Evolutionary conservation across 2,888 invertebrate genomes (phyloP), one percentile per base, ranked within the genome.

Genomic region (Altica lythri): DNA sequence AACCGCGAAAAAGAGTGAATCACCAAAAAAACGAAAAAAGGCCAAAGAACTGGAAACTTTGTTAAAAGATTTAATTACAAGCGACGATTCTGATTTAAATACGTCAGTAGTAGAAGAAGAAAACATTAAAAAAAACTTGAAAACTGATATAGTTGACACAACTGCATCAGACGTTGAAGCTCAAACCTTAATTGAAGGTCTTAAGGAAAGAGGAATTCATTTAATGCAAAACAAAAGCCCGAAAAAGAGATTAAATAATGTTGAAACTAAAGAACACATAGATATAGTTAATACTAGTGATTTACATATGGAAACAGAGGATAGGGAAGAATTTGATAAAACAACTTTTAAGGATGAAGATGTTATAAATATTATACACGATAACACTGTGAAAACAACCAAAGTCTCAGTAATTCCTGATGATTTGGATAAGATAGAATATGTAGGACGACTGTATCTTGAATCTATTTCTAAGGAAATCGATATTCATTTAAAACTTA

Each of bases 121-220:
- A 4, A 37, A 17, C n/a, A 12, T 25, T 9, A 27, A 27, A 27
- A 10, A 4, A 10, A 19, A 16, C 5, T 6, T 30, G 12, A 35
- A 9, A 2, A 14, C 10, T 8, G 48, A 45, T 13, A 52, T 52
- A 43, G 5, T 13, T 30, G 54, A 48, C 10, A 59, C 55, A 40
- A 50, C 58, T 8, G 40, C 57, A 1, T 62, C 61, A 0, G 68
- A 70, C 57, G 45, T 58, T 27, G 68, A 70, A 56, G 68, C 70
- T 0, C 67, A 71, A 38, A 67, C 65, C 34, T 51, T 74, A 18
- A 69, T 75, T 2, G 64, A 68, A 51, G 72, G 64, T 35, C 60
- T 75, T 32, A 71, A 71, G 50, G 68, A 74, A 55, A 58, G 74
- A 37, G 75, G 75, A 2, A 75, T 75, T 38, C 71, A 72, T 64